These are phyloP conservation scores for Ellobium chinense DNA, from an alignment of 2,888 invertebrate species.

Conservation along the genomic window DNA sequence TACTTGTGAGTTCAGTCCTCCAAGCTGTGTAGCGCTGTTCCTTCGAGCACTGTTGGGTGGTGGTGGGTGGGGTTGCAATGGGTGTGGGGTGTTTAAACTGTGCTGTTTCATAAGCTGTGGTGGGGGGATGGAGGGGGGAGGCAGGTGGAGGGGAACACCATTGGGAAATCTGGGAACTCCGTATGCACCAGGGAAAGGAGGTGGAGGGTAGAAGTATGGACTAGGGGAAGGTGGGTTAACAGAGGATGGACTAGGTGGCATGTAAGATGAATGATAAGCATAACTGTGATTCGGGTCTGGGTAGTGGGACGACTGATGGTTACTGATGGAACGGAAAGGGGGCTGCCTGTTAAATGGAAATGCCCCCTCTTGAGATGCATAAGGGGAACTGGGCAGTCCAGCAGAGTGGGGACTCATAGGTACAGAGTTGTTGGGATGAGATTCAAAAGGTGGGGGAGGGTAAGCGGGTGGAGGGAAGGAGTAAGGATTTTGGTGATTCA, in stretches of 20 bases:
- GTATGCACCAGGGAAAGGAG: neutral
- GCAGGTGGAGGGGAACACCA: slow-evolving; percentile 23
- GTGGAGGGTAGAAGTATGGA: neutral
- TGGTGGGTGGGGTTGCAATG: neutral
- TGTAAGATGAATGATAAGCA: neutral
- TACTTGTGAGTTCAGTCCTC: neutral
- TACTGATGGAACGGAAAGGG: neutral
- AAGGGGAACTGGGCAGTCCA: neutral
- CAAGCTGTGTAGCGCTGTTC: neutral
- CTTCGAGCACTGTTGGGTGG: neutral
- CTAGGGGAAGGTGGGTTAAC: neutral
- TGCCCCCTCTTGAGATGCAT: neutral
- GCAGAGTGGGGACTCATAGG: neutral
- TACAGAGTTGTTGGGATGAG: neutral
- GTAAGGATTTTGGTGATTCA: neutral
- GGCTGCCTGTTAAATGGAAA: neutral
- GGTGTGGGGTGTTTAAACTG: neutral
- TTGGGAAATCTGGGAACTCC: neutral
- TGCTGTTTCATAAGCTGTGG: neutral
- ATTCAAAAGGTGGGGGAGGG: neutral
- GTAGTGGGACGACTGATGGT: neutral
- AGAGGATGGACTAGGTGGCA: neutral
- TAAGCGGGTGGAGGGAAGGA: slow-evolving; percentile 10
- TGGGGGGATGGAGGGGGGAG: slow-evolving; percentile 23
- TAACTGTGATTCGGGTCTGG: neutral